These are phyloP conservation scores for Macrosoma leucophasiata DNA, from an alignment of 2,888 invertebrate genomes.

Conservation along the genomic window DNA sequence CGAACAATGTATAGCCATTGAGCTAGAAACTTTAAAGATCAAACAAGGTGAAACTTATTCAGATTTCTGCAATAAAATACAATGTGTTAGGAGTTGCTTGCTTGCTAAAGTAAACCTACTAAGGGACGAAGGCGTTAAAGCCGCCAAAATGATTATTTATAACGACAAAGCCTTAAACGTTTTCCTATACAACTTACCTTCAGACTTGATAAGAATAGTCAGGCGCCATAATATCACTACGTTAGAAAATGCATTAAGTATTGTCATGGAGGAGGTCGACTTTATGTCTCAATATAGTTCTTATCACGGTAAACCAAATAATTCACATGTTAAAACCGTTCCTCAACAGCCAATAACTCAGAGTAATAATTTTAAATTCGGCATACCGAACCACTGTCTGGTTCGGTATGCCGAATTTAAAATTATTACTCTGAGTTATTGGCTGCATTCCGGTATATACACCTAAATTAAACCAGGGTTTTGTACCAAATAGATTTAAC, in stretches of 20 bases:
- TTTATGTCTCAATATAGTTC: constrained; percentile 1
- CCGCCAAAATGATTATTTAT: constrained; percentile 3
- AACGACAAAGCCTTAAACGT: constrained; percentile 7
- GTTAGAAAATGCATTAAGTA: constrained; percentile 1
- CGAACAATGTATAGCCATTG: constrained; percentile 9
- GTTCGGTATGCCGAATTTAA: no score
- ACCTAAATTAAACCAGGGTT: no score
- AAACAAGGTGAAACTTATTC: constrained; percentile 5
- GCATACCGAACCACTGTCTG: no score
- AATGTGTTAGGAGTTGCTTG: constrained; percentile 4
- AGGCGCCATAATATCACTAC: neutral
- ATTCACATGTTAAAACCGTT: neutral
- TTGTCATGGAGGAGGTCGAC: constrained; percentile 1
- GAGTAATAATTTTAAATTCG: neutral
- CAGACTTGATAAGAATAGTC: constrained; percentile 5
- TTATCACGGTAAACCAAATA: neutral
- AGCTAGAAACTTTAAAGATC: constrained; percentile 4
- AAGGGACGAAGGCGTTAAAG: neutral
- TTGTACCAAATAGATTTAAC: no score
- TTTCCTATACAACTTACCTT: constrained; percentile 6
- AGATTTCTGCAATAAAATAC: constrained; percentile 9
- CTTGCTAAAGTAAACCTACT: constrained; percentile 4
- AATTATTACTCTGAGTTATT: no score
- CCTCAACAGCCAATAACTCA: neutral
- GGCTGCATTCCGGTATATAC: no score